Percentiles rank a stretch among this genome's conserved stretches.
These are phyloP conservation scores for Trissoscelio sp. DNA, from an alignment of 2,888 invertebrate genomes.

Conservation along the genomic window DNA sequence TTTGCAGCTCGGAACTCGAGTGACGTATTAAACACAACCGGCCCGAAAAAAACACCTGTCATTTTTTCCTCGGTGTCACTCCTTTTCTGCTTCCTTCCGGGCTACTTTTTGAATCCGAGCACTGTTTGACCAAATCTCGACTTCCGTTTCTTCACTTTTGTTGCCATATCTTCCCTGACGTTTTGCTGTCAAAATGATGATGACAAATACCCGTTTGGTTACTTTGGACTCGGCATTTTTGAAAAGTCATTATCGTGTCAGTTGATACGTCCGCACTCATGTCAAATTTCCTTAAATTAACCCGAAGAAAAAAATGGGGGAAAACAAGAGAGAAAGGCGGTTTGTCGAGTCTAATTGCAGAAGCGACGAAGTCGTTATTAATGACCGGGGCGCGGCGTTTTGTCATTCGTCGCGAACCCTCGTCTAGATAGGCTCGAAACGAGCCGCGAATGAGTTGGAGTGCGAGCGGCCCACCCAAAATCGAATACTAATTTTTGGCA, in stretches of 20 bases:
- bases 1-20: slow-evolving; percentile 33
- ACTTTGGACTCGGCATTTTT: neutral
- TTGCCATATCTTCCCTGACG: neutral
- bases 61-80: slow-evolving; percentile 49
- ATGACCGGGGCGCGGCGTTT: slow-evolving; percentile 80
- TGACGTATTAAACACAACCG: slow-evolving; percentile 56
- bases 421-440: slow-evolving; percentile 69
- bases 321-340: slow-evolving; percentile 13
- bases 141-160: slow-evolving; percentile 1
- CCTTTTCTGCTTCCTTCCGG: slow-evolving; percentile 47
- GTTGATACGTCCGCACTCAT: slow-evolving; percentile 38
- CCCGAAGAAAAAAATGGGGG: slow-evolving; percentile 69
- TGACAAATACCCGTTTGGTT: neutral
- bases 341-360: slow-evolving; percentile 81
- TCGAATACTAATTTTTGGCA: slow-evolving; percentile 45
- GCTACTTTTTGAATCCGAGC: slow-evolving; percentile 41
- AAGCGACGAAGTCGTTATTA: slow-evolving; percentile 82
- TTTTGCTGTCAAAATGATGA: slow-evolving; percentile 6
- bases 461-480: slow-evolving; percentile 49
- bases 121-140: slow-evolving; percentile 14
- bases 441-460: slow-evolving; percentile 72
- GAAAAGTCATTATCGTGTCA: slow-evolving; percentile 23
- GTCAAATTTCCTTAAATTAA: slow-evolving; percentile 52
- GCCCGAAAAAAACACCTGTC: slow-evolving; percentile 67
- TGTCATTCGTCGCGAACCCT: slow-evolving; percentile 77